phyloP scores from a whole-genome alignment of 2,113 vertebrate species.

The Protobothrops flavoviridis region DNA sequence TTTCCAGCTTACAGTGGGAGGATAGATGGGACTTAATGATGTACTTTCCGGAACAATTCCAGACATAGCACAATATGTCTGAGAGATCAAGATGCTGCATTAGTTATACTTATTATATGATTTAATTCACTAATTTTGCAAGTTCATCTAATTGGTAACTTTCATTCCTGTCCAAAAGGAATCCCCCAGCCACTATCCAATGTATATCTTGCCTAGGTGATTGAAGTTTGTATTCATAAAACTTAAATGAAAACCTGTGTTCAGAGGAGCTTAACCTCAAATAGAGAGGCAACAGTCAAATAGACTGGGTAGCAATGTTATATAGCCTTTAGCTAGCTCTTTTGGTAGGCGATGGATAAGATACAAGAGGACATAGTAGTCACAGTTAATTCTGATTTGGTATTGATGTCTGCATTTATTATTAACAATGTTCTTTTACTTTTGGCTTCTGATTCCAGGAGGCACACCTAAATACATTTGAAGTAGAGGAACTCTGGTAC shows the following conservation, averaged over 20 bases:
- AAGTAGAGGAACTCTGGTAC: background rate
- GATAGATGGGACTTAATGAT: background rate
- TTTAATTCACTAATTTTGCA: background rate
- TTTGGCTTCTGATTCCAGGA: background rate
- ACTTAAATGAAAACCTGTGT: background rate
- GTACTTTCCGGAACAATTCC: slow-evolving; percentile 6
- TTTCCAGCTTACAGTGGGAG: background rate
- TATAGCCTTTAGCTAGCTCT: background rate
- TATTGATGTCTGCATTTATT: background rate
- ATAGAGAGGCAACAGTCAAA: background rate
- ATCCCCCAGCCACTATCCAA: background rate
- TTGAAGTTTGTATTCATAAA: background rate
- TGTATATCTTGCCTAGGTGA: background rate
- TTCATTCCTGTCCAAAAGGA: background rate
- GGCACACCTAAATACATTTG: background rate
- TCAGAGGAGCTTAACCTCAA: background rate
- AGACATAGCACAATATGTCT: background rate
- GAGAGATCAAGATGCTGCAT: background rate
- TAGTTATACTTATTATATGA: background rate
- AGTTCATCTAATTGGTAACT: background rate
- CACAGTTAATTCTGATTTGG: background rate
- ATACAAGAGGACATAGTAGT: background rate
- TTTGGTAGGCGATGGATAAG: background rate
- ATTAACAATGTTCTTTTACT: background rate
- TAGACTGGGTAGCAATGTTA: background rate